These are phyloP conservation scores for Apis cerana DNA, from an alignment of 1,140 invertebrate species.

Conservation along the genomic window DNA sequence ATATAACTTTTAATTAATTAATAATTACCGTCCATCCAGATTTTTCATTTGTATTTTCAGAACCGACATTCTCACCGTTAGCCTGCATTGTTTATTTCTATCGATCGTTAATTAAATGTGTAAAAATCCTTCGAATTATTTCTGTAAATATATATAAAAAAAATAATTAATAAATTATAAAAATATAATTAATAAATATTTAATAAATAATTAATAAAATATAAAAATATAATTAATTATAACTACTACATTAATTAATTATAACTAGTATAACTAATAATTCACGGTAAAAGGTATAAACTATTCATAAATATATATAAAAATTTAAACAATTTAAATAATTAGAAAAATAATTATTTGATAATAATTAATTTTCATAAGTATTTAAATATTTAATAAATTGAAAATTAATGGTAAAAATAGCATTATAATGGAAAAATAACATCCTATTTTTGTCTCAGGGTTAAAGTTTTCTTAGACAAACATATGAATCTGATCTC, in stretches of 20 bases:
- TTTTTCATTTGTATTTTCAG: constrained; percentile 75
- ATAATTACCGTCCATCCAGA: constrained; percentile 77
- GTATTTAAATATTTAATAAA: not conserved
- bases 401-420: too few species aligned
- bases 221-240: not conserved
- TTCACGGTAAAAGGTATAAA: too few species aligned
- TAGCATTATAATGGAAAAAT: not conserved
- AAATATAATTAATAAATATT: too few species aligned
- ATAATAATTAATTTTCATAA: not conserved
- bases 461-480: not conserved
- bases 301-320: too few species aligned
- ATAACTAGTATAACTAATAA: too few species aligned
- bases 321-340: too few species aligned
- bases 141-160: constrained; percentile 3
- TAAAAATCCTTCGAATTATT: constrained; percentile 1
- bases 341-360: not conserved
- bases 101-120: not conserved
- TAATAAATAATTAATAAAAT: not conserved
- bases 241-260: too few species aligned
- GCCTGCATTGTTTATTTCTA: constrained; percentile 70
- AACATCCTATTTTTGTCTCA: not conserved
- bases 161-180: too few species aligned
- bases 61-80: constrained; percentile 76
- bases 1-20: not conserved
- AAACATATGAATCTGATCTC: not conserved